Base-by-base conservation (phyloP, 2,888 invertebrate species). In the Hyalella azteca region DNA sequence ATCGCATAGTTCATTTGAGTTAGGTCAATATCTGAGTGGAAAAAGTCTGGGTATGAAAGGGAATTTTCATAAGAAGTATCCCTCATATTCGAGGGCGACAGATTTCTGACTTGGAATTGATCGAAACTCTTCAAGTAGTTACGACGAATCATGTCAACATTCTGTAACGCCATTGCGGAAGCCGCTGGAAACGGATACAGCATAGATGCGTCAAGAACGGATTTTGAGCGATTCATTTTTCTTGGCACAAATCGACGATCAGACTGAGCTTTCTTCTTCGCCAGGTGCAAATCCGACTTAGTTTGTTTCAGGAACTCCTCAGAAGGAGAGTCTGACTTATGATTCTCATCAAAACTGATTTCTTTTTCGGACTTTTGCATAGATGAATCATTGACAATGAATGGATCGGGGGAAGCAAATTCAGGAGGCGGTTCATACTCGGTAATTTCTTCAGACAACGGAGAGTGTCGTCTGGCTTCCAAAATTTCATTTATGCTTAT, bases 1-100 rank as follows among this genome's bases (percentile, higher is more conserved):
- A 66, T 66, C 1, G 66, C 36, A 15, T 66, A 66, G 36, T 66
- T 66, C 66, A 66, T 66, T 66, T 66, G 66, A 19, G 36, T 66
- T 36, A 66, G 32, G 66, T 66, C 66, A 36, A 66, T 19, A 5
- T 66, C 66, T 7, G 66, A 36, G 2, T 66, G 66, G 36, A 29
- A 66, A 29, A 36, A 66, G 36, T 66, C 66, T 5, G 36, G 36
- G 15, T 15, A 32, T 0, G 66, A n/a, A 19, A 66, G 32, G 3
- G 66, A 36, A 4, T 36, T 15, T 29, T 36, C 9, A 11, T 36
- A 36, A 15, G 66, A 36, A 36, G 11, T 32, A 7, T 29, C 11
- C 1, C n/a, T 19, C 15, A 66, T 7, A 36, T 29, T 66, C 15
- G 66, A 5, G 0, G 66, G n/a, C 66, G 19, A 7, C 7, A 66